A percentile compares a stretch with the other conserved stretches of the same genome.
Evolutionary conservation across 2,888 invertebrate species (phyloP).

Genomic region (Lithophane socia): DNA sequence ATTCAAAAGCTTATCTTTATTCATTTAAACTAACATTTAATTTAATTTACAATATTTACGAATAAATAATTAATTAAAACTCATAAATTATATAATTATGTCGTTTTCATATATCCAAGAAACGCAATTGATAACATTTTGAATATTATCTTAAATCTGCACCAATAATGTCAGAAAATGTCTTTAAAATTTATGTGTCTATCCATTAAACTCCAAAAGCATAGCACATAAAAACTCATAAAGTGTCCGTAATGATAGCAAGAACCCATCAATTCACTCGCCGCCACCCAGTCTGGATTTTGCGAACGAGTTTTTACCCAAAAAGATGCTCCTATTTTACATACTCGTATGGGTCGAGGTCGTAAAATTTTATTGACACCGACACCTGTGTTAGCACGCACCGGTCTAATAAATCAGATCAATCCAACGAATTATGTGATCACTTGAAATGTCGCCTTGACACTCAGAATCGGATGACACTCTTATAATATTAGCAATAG

Average conservation of each 20-base stretch:
- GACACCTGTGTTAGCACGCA: slow-evolving; percentile 85
- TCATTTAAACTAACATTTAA: slow-evolving; percentile 13
- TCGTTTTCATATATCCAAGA: slow-evolving; percentile 8
- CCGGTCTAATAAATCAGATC: slow-evolving; percentile 82
- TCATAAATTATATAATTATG: slow-evolving; percentile 26
- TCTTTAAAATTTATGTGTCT: slow-evolving; percentile 35
- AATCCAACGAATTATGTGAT: slow-evolving; percentile 78
- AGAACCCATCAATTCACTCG: slow-evolving; percentile 76
- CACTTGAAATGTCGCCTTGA: slow-evolving; percentile 73
- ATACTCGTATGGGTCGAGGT: slow-evolving; percentile 83
- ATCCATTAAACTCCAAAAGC: slow-evolving; percentile 44
- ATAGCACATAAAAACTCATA: slow-evolving; percentile 56
- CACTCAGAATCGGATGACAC: slow-evolving; percentile 59
- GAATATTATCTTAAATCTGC: slow-evolving; percentile 26
- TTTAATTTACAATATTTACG: slow-evolving; percentile 4
- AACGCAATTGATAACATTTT: slow-evolving; percentile 24
- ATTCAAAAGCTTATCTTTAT: not conserved
- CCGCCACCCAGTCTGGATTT: slow-evolving; percentile 88
- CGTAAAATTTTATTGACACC: slow-evolving; percentile 87
- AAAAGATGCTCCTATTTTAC: slow-evolving; percentile 79
- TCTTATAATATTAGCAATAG: slow-evolving; percentile 18
- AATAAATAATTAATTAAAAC: slow-evolving; percentile 16
- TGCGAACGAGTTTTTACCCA: slow-evolving; percentile 78
- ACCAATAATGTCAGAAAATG: slow-evolving; percentile 28
- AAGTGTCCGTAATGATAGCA: slow-evolving; percentile 58